Evolutionary conservation across 2,888 invertebrate species (phyloP).

Genomic region (Matsumyia berberina): DNA sequence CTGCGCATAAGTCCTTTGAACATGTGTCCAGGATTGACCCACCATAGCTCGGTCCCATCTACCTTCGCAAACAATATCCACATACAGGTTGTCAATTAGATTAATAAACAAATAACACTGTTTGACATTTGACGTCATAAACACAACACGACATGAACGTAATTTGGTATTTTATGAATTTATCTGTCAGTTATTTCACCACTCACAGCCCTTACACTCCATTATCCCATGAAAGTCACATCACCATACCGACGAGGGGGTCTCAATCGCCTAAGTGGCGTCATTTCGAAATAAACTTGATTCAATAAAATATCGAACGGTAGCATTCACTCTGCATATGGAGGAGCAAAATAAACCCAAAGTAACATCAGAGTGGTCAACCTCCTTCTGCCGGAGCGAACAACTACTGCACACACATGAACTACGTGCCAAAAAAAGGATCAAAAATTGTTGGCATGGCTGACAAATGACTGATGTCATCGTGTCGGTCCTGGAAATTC

Average conservation of each 20-base stretch:
- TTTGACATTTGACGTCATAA: slow-evolving; percentile 62
- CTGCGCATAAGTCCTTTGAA: no score
- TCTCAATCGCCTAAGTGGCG: slow-evolving; percentile 82
- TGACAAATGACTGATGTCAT: slow-evolving; percentile 52
- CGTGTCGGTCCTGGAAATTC: slow-evolving; percentile 31
- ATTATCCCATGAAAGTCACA: slow-evolving; percentile 23
- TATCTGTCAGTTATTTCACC: slow-evolving; percentile 39
- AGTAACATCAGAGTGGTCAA: slow-evolving; percentile 2
- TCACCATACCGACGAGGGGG: slow-evolving; percentile 14
- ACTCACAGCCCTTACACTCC: not conserved
- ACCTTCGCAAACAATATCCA: not conserved
- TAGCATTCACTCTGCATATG: slow-evolving; percentile 42
- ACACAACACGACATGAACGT: slow-evolving; percentile 48
- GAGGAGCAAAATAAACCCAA: slow-evolving; percentile 7
- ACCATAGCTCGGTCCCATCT: not conserved
- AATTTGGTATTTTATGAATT: slow-evolving; percentile 66
- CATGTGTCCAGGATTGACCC: no score
- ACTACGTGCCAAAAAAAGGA: slow-evolving; percentile 29
- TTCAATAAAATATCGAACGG: slow-evolving; percentile 82
- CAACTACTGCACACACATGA: slow-evolving; percentile 7
- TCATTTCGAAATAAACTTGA: slow-evolving; percentile 85
- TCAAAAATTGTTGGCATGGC: slow-evolving; percentile 27
- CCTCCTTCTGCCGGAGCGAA: not conserved
- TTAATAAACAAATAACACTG: slow-evolving; percentile 78
- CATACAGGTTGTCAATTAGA: slow-evolving; percentile 82